Percentiles rank a stretch among this genome's conserved stretches.
Conservation (phyloP, 2,113 vertebrate genomes). For the Mungos mungo region DNA sequence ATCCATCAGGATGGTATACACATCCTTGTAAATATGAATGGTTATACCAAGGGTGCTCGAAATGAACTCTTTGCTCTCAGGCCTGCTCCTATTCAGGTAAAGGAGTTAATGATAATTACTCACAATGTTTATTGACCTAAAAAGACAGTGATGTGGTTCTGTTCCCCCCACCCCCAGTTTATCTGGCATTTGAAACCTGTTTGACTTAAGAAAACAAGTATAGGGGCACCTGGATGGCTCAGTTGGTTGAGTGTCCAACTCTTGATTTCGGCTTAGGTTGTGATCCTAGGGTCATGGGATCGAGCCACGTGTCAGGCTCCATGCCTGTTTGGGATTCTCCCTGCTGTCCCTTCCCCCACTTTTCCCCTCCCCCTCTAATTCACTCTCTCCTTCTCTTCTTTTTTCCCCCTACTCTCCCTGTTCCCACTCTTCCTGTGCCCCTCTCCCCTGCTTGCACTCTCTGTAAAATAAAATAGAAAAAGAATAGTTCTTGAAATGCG, state of each 20-base stretch:
- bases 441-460: too few relatives aligned
- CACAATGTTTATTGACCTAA: background rate
- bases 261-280: too few relatives aligned
- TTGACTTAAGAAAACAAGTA: background rate
- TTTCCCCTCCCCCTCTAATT: accelerated
- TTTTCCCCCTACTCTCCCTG: too few relatives aligned
- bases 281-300: too few relatives aligned
- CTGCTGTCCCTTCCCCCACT: accelerated
- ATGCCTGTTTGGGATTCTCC: too few relatives aligned
- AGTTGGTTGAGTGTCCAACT: too few relatives aligned
- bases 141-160: constrained; percentile 2
- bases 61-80: constrained; percentile 98
- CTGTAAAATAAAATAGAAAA: background rate
- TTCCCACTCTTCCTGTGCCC: too few relatives aligned
- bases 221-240: too few relatives aligned
- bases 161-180: background rate
- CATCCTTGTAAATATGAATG: constrained; percentile 99
- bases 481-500: constrained; percentile 18
- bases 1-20: constrained; percentile 98
- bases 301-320: too few relatives aligned
- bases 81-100: constrained; percentile 96
- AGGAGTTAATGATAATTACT: background rate
- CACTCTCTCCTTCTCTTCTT: too few relatives aligned
- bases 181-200: background rate
- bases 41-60: constrained; percentile 97